Evolutionary conservation across 2,113 vertebrate species (phyloP), one percentile per base, ranked within the genome.

Genomic region (Oxygymnocypris stewartii): DNA sequence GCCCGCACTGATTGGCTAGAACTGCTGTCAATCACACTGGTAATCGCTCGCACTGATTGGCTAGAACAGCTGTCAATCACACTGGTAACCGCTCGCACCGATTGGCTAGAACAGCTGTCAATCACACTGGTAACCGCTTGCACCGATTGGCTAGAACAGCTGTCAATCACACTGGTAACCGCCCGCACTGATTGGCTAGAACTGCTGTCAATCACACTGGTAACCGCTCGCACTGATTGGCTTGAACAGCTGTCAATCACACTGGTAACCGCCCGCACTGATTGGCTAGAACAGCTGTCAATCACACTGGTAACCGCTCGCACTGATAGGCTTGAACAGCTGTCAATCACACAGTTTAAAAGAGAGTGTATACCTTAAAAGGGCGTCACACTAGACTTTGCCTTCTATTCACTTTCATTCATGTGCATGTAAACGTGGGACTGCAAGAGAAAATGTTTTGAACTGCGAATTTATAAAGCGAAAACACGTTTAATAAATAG

Each of bases 91-190:
- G 20, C 74, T 28, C 23, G 28, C 47, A 31, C 25, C 20, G 47
- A 78, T 35, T 35, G 76, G 49, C 51, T 35, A 54, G 2, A 54
- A 54, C 28, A 54, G 25, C 92, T 98, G 97, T 91, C 95, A 93
- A 84, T 95, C 96, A 91, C 94, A 97, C 94, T 96, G 96, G 98
- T 99, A 96, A 87, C 80, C 82, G 20, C 74, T 28, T 11, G 28
- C 47, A 31, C 25, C 20, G 47, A 78, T 35, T 35, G 76, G 49
- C 51, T 35, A 54, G 2, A 54, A 54, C 28, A 54, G 25, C 92
- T 98, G 97, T 91, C 95, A 93, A 84, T 95, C 96, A 91, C 94
- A 97, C 94, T 96, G 96, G 98, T 99, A 96, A 87, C 80, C 82
- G 20, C 74, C 16, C 23, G 28, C 47, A 31, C 25, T 35, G 47